Evolutionary conservation across 2,797 vertebrate genomes (phyloP), one percentile per base, ranked within the genome.

Genomic region (Chelon labrosus): DNA sequence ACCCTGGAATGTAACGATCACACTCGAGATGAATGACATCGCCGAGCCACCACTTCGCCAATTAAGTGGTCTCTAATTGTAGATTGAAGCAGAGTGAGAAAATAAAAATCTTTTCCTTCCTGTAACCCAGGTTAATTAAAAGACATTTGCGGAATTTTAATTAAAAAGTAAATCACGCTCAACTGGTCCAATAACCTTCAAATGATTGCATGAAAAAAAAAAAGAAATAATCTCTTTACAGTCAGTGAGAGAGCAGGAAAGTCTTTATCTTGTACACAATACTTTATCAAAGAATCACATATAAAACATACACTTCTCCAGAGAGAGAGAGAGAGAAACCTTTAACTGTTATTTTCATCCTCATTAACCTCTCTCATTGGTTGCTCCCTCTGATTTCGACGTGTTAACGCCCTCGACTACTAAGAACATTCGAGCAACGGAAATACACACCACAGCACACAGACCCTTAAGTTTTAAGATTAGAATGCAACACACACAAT

Each of bases 281-380:
- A 94, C 87, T 92, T 93, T 92, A 94, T 94, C 92, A 94, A 94
- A 94, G 89, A 90, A 83, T 91, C 82, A 94, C 92, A 93, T 92
- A 91, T 87, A 91, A 93, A 93, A 93, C 31, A 92, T 86, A 88
- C 78, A 85, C 69, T 75, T 86, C 65, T 84, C 72, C 85, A 62
- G 68, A 53, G 62, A 57, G 79, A 83, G 80, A 83, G 72, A 57
- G 66, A 83, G 80, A 22, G 22, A 83, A 72, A 57, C 65, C 68
- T 85, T 76, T 42, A 67, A 85, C 80, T 73, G 38, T 71, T 60
- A 60, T 81, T 79, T 77, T 80, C 31, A 60, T 35, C 73, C 60
- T 72, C 70, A n/a, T 79, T 52, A 60, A 27, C 31, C 56, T 73
- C 65, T 65, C 69, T 61, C 66, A 10, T 72, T 42, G 65, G 73